Conservation (phyloP, 2,113 vertebrate genomes). For the Platycercus adscitus region DNA sequence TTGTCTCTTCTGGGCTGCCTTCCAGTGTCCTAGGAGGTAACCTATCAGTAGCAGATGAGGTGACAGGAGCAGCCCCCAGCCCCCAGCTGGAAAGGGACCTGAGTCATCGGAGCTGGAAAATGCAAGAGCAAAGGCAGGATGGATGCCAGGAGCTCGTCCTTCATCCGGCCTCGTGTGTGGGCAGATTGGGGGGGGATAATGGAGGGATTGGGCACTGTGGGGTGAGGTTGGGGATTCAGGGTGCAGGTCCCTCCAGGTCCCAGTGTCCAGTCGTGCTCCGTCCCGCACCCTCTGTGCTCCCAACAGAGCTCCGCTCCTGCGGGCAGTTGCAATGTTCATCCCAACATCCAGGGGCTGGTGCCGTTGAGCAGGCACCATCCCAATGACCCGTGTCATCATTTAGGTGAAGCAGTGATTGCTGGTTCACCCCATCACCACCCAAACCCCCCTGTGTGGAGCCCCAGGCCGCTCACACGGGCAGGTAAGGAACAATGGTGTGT, state of each 20-base stretch:
- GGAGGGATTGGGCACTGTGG: accelerated
- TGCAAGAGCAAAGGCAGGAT: neutral
- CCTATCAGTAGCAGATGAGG: neutral
- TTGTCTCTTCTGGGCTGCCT: constrained; percentile 14
- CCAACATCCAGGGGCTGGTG: neutral
- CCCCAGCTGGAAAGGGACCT: constrained; percentile 9
- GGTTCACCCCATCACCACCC: accelerated
- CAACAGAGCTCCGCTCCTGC: neutral
- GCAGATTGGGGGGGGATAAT: neutral
- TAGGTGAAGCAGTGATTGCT: neutral
- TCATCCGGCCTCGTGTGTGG: neutral
- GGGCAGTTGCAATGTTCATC: neutral
- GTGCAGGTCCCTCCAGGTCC: accelerated
- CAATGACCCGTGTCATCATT: neutral
- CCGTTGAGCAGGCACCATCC: neutral
- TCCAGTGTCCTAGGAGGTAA: neutral
- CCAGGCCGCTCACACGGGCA: neutral
- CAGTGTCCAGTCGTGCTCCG: accelerated
- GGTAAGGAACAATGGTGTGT: neutral
- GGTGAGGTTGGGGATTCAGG: neutral
- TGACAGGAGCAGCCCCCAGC: neutral
- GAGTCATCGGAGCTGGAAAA: constrained; percentile 27
- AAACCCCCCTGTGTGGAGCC: neutral
- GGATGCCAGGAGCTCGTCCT: neutral
- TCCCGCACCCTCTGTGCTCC: accelerated